Conservation (phyloP, 92 coral and sea anemone species). For the Zoanthus solanderi region DNA sequence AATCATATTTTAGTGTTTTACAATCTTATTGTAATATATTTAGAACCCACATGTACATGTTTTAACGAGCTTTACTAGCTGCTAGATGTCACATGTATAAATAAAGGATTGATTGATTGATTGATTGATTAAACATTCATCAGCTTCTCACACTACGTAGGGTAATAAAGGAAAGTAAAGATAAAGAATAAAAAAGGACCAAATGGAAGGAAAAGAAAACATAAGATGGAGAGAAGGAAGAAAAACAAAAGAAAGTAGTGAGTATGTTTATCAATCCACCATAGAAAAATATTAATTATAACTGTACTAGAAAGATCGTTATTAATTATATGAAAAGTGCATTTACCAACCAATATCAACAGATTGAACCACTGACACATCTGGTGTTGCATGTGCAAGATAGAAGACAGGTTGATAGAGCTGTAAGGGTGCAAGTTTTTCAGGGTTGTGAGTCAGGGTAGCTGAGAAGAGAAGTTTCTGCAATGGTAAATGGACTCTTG, state of each 20-base stretch:
- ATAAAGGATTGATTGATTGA: too few species aligned
- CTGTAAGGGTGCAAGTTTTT: slow-evolving; percentile 87
- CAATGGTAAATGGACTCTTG: slow-evolving; percentile 80
- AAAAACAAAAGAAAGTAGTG: background rate
- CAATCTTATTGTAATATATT: too few species aligned
- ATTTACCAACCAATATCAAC: slow-evolving; percentile 29
- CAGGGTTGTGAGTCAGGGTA: slow-evolving; percentile 97
- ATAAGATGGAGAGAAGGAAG: background rate
- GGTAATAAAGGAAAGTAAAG: too few species aligned
- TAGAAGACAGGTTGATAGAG: slow-evolving; percentile 79
- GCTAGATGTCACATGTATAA: too few species aligned
- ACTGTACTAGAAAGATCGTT: background rate
- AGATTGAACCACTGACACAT: background rate
- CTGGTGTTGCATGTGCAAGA: slow-evolving; percentile 62
- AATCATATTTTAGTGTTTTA: too few species aligned
- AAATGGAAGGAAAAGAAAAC: background rate
- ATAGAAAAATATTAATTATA: background rate
- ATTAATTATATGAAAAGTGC: slow-evolving; percentile 4
- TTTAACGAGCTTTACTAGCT: too few species aligned
- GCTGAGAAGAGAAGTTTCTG: slow-evolving; percentile 96
- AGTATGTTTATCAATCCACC: background rate
- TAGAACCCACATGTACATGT: too few species aligned
- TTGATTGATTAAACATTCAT: too few species aligned
- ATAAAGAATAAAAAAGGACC: background rate
- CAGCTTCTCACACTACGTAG: too few species aligned